A percentile compares a stretch with the other conserved stretches of the same genome.
Conservation (phyloP, 2,888 invertebrate species). For the Lithophane ornitopus region DNA sequence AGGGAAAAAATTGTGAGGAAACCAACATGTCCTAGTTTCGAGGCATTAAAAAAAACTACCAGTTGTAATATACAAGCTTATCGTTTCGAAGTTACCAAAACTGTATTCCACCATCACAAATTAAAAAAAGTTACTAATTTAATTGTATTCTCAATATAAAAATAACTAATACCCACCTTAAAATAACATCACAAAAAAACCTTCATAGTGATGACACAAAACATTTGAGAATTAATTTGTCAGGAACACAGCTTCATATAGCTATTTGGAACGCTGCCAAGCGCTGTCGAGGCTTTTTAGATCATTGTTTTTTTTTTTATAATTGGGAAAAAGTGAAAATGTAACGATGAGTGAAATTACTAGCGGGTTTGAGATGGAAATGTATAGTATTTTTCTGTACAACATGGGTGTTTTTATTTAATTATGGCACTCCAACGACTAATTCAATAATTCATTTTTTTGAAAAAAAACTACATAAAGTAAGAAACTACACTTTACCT, state of each 20-base stretch:
- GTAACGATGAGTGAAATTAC: conserved; percentile 43
- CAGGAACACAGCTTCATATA: conserved; percentile 64
- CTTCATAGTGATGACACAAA: conserved; percentile 54
- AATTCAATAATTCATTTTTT: too few species aligned
- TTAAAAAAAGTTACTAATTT: neutral
- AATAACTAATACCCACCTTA: conserved; percentile 8
- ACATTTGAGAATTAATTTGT: conserved; percentile 67
- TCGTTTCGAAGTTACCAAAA: too few species aligned
- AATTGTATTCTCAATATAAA: conserved; percentile 4
- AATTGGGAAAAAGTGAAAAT: conserved; percentile 58
- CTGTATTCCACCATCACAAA: neutral
- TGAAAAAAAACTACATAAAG: neutral
- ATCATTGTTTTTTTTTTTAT: conserved; percentile 60
- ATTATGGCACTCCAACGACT: too few species aligned
- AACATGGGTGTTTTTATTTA: neutral
- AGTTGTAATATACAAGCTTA: too few species aligned
- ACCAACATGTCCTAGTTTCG: too few species aligned
- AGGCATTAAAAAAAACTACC: too few species aligned
- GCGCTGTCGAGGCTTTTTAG: conserved; percentile 39
- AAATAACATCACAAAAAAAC: conserved; percentile 27
- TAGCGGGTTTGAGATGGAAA: conserved; percentile 16
- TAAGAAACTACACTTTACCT: neutral
- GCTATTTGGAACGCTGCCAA: conserved; percentile 68
- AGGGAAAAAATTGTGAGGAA: too few species aligned
- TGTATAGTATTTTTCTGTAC: neutral